phyloP scores from a whole-genome alignment of 2,888 invertebrate species.

The Dryobota labecula region DNA sequence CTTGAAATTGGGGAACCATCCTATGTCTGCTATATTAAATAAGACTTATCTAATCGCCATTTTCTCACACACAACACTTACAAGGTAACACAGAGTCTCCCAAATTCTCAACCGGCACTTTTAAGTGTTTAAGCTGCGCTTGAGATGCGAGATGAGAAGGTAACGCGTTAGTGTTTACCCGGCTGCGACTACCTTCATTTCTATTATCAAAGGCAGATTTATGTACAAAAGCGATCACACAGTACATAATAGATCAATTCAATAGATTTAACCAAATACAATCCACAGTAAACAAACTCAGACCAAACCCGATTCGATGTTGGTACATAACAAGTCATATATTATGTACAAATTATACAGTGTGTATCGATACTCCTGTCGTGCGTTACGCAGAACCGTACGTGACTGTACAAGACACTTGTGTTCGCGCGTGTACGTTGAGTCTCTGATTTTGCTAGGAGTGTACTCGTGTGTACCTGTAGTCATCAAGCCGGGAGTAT shows the following conservation, averaged over 20 bases:
- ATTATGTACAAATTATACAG: slow-evolving; percentile 43
- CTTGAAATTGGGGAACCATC: too few relatives aligned
- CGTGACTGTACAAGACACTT: slow-evolving; percentile 65
- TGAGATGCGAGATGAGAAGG: too few relatives aligned
- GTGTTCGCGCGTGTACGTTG: slow-evolving; percentile 59
- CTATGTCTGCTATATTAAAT: neutral
- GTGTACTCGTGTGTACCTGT: slow-evolving; percentile 42
- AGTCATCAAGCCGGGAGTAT: neutral
- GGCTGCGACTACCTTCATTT: too few relatives aligned
- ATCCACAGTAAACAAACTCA: slow-evolving; percentile 34
- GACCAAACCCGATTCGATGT: slow-evolving; percentile 42
- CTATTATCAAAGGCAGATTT: slow-evolving; percentile 27
- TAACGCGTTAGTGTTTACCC: too few relatives aligned
- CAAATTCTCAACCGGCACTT: neutral
- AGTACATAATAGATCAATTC: slow-evolving; percentile 51
- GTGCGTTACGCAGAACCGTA: slow-evolving; percentile 61
- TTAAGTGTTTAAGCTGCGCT: neutral
- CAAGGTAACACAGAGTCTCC: neutral
- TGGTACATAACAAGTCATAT: slow-evolving; percentile 55
- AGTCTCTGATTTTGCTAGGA: slow-evolving; percentile 60
- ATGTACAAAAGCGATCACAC: slow-evolving; percentile 36
- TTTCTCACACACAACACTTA: neutral
- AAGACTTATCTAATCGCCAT: neutral
- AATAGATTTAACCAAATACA: slow-evolving; percentile 46
- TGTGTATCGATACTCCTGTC: slow-evolving; percentile 53